phyloP scores from a whole-genome alignment of 2,113 vertebrate genomes.

The Apaloderma vittatum region DNA sequence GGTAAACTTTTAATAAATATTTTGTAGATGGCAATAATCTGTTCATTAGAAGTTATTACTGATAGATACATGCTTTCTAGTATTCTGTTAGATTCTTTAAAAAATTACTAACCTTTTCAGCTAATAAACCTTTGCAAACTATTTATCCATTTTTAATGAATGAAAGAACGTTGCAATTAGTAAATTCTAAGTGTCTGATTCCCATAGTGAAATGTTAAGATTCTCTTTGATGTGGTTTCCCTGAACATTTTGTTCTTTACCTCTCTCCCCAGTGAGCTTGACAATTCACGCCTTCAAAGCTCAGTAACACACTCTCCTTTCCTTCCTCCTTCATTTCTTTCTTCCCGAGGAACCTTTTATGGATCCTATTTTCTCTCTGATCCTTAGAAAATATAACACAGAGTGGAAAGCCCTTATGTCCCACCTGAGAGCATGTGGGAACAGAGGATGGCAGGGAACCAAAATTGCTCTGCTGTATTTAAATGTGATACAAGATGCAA shows the following conservation, averaged over 20 bases:
- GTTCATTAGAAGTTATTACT: conserved; percentile 5
- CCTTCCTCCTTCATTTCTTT: not conserved
- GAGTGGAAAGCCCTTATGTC: not conserved
- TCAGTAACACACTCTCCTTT: not conserved
- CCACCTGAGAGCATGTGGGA: not conserved
- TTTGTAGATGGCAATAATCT: conserved; percentile 4
- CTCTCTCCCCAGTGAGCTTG: not conserved
- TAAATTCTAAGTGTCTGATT: not conserved
- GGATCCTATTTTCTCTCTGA: not conserved
- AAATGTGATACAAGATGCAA: not conserved
- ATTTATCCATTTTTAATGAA: conserved; percentile 36
- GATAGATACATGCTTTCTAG: not conserved
- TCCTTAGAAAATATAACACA: not conserved
- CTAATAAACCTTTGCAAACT: conserved; percentile 37
- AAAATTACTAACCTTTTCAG: not conserved
- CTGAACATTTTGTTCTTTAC: not conserved
- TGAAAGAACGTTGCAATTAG: conserved; percentile 13
- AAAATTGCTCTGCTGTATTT: not conserved
- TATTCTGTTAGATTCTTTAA: not conserved
- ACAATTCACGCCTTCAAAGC: not conserved
- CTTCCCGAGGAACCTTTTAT: not conserved
- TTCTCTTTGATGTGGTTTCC: conserved; percentile 32
- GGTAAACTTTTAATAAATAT: conserved; percentile 30
- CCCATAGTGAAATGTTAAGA: not conserved
- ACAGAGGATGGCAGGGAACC: not conserved